Conservation (phyloP, 2,113 vertebrate species). For the Oryzias woworae region DNA sequence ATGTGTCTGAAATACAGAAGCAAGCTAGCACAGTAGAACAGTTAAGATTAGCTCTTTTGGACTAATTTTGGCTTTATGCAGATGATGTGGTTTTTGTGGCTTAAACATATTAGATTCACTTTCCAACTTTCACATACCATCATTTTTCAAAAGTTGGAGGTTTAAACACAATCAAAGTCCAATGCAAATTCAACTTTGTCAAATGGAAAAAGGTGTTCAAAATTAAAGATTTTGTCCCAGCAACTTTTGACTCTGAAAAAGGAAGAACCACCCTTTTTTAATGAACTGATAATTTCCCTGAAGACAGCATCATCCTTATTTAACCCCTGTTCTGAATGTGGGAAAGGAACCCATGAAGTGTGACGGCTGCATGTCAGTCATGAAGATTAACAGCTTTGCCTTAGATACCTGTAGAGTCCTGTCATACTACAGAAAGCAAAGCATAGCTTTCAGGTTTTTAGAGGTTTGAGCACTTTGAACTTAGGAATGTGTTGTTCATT, state of each 20-base stretch:
- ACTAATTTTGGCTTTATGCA: no score
- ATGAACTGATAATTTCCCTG: no score
- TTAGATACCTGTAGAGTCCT: not conserved
- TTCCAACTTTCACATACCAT: no score
- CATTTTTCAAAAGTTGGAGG: no score
- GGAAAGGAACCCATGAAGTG: not conserved
- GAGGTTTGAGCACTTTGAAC: not conserved
- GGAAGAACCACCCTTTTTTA: not conserved
- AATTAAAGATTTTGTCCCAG: not conserved
- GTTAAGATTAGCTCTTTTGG: no score
- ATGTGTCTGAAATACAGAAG: no score
- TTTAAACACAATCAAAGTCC: no score
- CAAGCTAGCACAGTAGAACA: no score
- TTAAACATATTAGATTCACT: no score
- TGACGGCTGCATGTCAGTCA: slow-evolving; percentile 7
- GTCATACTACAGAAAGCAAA: slow-evolving; percentile 1
- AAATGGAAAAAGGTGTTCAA: not conserved
- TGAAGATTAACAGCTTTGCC: not conserved
- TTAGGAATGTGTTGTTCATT: slow-evolving; percentile 6
- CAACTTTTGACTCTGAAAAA: not conserved
- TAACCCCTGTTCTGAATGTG: not conserved
- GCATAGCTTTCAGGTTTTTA: slow-evolving; percentile 4
- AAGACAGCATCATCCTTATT: not conserved
- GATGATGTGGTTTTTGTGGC: no score
- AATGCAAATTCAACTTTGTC: no score